Percentiles rank a stretch among this genome's conserved stretches.
These are phyloP conservation scores for Castor canadensis DNA, from an alignment of 2,113 vertebrate species.

Conservation along the genomic window DNA sequence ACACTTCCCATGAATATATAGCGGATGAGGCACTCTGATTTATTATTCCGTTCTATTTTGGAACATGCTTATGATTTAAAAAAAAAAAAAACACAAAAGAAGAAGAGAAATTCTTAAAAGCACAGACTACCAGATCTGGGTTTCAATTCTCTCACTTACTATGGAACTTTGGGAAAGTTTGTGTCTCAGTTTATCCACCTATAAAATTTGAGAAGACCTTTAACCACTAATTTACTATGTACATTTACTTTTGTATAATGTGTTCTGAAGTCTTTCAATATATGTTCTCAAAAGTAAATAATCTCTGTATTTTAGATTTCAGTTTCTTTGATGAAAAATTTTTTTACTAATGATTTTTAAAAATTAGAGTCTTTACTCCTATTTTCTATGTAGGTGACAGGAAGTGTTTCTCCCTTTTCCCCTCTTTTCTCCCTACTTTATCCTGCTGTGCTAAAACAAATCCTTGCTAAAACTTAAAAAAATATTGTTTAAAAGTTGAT, in stretches of 20 bases:
- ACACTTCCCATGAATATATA: conserved; percentile 79
- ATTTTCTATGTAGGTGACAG: too few relatives aligned
- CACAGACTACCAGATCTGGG: background rate
- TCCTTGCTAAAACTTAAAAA: too few relatives aligned
- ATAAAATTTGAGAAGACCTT: background rate
- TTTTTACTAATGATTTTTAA: conserved; percentile 18
- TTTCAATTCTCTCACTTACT: conserved; percentile 55
- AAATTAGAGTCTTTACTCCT: too few relatives aligned
- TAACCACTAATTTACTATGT: background rate
- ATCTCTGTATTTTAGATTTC: background rate
- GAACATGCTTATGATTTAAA: conserved; percentile 31
- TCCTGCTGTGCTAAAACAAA: too few relatives aligned
- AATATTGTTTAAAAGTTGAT: too few relatives aligned
- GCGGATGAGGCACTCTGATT: conserved; percentile 65
- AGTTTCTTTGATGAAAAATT: conserved; percentile 35
- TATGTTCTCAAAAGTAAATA: conserved; percentile 33
- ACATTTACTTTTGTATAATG: background rate
- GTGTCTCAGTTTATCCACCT: conserved; percentile 2
- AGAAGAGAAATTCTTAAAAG: conserved; percentile 39
- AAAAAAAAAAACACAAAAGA: conserved; percentile 19
- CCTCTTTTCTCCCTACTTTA: too few relatives aligned
- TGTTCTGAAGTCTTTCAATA: conserved; percentile 23
- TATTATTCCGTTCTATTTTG: conserved; percentile 74
- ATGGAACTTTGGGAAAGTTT: background rate
- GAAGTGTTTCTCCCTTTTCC: too few relatives aligned